Evolutionary conservation across 2,113 vertebrate species (phyloP), one percentile per base, ranked within the genome.

Genomic region (Pitta sordida): DNA sequence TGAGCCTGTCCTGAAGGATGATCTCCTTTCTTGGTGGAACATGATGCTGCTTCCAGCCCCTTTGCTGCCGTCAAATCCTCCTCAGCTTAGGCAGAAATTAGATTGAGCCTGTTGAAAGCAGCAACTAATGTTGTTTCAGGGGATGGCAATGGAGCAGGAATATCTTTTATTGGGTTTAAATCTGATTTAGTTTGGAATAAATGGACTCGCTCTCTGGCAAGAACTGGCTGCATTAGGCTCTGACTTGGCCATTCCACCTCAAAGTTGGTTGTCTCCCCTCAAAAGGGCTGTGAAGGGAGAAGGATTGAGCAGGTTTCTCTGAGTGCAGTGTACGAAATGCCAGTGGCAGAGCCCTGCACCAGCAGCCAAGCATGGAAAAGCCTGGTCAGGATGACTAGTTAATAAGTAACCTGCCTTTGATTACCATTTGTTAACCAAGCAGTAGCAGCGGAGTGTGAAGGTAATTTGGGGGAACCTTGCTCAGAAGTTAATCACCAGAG

Each of bases 351-450:
- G 41, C 60, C 1, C 1, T 10, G 37, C 75, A 49, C 65, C 74
- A 56, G 89, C 88, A 88, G 63, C 92, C 79, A 80, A 76, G 83
- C 68, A 10, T 32, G 55, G 90, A 80, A 55, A 29, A 75, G n/a
- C 77, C 48, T 5, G 11, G 15, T 70, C 13, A 1, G 36, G 56
- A 41, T 43, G 43, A n/a, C 63, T 78, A 29, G 92, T 94, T 96
- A 95, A 94, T 94, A 84, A 94, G 36, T 96, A 71, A 91, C 64
- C 78, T 84, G 29, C 22, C 9, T 37, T 71, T 84, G 86, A 77
- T 89, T 56, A 13, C 32, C 65, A 4, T 11, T 53, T 68, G 43
- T 52, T 52, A 77, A 83, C 59, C 30, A 22, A 75, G 71, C 43
- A 27, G n/a, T n/a, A 36, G 71, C 76, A 64, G 18, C 2, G 9